Conservation (phyloP, 2,888 invertebrate species). For the Callimorpha dominula region DNA sequence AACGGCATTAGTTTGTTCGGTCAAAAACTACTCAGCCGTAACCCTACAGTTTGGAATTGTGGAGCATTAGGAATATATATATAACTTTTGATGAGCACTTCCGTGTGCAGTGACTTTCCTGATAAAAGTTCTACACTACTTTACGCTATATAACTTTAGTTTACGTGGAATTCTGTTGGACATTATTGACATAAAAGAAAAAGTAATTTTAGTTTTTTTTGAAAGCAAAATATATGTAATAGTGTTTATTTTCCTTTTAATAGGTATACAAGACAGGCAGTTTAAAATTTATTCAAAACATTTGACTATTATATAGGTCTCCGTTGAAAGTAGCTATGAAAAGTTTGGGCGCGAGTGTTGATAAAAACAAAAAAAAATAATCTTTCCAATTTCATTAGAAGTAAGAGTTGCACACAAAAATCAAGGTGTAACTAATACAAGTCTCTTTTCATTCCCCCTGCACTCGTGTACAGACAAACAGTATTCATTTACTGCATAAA, state of each 20-base stretch:
- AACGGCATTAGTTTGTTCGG: not conserved
- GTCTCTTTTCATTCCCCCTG: not conserved
- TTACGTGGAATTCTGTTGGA: not conserved
- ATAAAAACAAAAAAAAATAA: no score
- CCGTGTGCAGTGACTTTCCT: no score
- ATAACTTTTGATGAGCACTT: no score
- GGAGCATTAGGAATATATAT: no score
- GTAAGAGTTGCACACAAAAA: not conserved
- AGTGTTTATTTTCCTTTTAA: not conserved
- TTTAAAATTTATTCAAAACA: not conserved
- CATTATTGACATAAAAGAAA: not conserved
- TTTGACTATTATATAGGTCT: not conserved
- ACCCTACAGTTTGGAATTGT: no score
- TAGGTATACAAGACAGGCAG: not conserved
- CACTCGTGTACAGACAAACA: not conserved
- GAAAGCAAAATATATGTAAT: not conserved
- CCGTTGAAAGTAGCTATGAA: not conserved
- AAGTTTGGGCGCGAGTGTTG: no score
- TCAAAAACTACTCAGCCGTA: not conserved
- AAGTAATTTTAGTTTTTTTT: not conserved
- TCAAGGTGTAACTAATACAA: not conserved
- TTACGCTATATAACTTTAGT: not conserved
- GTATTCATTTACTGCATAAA: slow-evolving; percentile 29
- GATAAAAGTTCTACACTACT: not conserved
- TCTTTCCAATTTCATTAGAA: not conserved